Evolutionary conservation across 2,113 vertebrate species (phyloP).

Genomic region (Xerus inauris): DNA sequence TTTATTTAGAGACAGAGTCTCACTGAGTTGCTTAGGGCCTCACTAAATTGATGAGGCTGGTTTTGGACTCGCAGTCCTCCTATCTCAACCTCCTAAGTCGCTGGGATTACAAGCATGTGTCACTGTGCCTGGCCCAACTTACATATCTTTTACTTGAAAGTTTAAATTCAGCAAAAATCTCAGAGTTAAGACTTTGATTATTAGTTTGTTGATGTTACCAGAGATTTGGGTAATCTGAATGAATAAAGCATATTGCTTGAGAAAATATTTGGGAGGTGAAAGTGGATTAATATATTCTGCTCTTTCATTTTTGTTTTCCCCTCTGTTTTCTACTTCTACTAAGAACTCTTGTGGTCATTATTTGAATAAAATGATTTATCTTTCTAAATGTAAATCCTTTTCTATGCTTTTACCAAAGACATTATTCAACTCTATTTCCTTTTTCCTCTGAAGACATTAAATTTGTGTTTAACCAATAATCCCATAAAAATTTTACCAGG

Average conservation of each 20-base stretch:
- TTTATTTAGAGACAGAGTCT: no score
- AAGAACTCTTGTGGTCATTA: background rate
- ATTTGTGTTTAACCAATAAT: background rate
- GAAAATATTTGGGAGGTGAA: background rate
- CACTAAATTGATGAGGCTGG: no score
- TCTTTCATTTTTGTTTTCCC: background rate
- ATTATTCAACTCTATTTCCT: background rate
- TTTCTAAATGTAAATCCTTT: background rate
- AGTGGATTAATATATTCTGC: background rate
- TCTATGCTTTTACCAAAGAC: background rate
- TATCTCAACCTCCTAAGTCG: no score
- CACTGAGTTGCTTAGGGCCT: no score
- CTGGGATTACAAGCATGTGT: no score
- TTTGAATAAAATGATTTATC: background rate
- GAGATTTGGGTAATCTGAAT: background rate
- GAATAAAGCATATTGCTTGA: background rate
- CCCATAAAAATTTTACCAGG: background rate
- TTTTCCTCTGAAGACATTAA: background rate
- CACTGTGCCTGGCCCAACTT: no score
- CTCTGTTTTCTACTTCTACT: background rate
- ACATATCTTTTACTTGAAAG: background rate
- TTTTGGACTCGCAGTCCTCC: no score
- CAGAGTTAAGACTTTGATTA: background rate
- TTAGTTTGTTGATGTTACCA: background rate
- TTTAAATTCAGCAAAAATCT: conserved; percentile 43